A percentile compares a stretch with the other conserved stretches of the same genome.
These are phyloP conservation scores for Aulostomus chinensis DNA, from an alignment of 2,797 vertebrate species.

Conservation along the genomic window DNA sequence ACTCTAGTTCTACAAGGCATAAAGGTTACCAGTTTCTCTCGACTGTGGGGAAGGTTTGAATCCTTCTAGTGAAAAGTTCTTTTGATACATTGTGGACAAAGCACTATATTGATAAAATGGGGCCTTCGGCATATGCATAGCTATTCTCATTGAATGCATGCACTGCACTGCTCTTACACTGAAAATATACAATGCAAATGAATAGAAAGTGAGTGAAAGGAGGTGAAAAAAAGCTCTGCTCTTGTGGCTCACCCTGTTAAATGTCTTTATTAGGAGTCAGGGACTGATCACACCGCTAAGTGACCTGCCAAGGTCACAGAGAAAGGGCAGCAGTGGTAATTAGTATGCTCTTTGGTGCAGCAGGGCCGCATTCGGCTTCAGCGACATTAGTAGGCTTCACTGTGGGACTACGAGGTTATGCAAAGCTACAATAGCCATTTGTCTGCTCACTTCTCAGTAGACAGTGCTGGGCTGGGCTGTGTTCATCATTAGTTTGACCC, in stretches of 20 bases:
- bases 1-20: not conserved
- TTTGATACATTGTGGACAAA: not conserved
- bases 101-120: not conserved
- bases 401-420: constrained; percentile 50
- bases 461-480: constrained; percentile 21
- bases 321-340: constrained; percentile 93
- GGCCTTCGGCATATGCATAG: not conserved
- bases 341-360: constrained; percentile 93
- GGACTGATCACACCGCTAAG: constrained; percentile 97
- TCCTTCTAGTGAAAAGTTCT: not conserved
- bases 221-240: constrained; percentile 75
- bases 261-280: constrained; percentile 99
- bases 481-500: constrained; percentile 35
- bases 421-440: constrained; percentile 56
- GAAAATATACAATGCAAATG: constrained; percentile 22
- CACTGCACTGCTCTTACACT: constrained; percentile 9
- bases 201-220: constrained; percentile 54
- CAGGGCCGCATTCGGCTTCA: constrained; percentile 83
- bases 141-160: not conserved
- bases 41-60: not conserved
- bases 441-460: constrained; percentile 48
- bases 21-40: too few species aligned
- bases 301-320: constrained; percentile 95
- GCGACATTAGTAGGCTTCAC: constrained; percentile 71
- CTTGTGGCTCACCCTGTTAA: constrained; percentile 91